phyloP scores from a whole-genome alignment of 2,113 vertebrate genomes.

The Malurus melanocephalus region DNA sequence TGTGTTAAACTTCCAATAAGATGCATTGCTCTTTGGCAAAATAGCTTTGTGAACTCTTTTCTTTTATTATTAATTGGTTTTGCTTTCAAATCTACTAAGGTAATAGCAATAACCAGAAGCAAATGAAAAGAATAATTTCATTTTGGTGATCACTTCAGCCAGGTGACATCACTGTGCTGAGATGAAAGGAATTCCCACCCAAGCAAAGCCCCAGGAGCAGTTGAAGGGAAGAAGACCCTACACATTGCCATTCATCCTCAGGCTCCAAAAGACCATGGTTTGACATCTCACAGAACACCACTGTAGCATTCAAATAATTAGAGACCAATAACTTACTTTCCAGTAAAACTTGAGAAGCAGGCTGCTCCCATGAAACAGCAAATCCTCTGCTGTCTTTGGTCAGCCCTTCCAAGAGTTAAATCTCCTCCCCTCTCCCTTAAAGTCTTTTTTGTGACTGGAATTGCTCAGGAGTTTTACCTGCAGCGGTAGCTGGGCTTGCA shows the following conservation, averaged over 20 bases:
- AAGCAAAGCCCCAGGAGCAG: not conserved
- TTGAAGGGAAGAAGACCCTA: not conserved
- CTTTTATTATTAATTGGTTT: not conserved
- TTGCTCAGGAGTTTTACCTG: not conserved
- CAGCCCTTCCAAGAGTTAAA: not conserved
- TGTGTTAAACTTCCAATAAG: not conserved
- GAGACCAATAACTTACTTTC: not conserved
- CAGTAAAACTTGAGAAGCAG: not conserved
- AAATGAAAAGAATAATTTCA: not conserved
- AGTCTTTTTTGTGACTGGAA: not conserved
- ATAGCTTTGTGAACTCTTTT: not conserved
- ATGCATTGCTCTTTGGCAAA: not conserved
- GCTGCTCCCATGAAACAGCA: not conserved
- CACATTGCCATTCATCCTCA: not conserved
- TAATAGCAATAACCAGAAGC: not conserved
- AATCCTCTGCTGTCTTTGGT: not conserved
- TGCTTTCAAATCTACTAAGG: not conserved
- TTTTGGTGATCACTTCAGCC: not conserved
- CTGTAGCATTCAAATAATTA: not conserved
- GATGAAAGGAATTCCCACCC: not conserved
- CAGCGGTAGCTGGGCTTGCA: not conserved
- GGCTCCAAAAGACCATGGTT: not conserved
- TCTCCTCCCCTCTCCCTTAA: not conserved
- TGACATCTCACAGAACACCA: not conserved
- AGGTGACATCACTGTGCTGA: not conserved